A percentile compares a stretch with the other conserved stretches of the same genome.
phyloP scores from a whole-genome alignment of 2,888 invertebrate species.

The Choristoneura rosaceana region DNA sequence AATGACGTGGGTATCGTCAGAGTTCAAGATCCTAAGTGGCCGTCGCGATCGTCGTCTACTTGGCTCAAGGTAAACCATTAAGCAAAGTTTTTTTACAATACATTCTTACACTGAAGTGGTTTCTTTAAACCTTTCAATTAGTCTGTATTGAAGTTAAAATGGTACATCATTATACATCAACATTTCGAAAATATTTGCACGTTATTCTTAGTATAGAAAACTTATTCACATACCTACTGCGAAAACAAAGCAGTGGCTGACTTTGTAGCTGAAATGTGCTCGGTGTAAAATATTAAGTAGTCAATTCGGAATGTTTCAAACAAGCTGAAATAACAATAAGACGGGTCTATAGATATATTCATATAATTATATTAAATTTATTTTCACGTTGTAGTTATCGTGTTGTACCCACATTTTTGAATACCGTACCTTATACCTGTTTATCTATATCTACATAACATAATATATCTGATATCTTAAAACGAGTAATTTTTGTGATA shows the following conservation, averaged over 20 bases:
- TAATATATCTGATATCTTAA: too few species aligned
- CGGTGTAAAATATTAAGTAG: neutral
- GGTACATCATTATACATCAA: neutral
- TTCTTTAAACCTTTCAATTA: neutral
- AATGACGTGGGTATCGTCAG: constrained; percentile 87
- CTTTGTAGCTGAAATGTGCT: neutral
- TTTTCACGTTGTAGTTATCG: too few species aligned
- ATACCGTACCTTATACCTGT: too few species aligned
- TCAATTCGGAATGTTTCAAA: neutral
- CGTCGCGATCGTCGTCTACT: constrained; percentile 82
- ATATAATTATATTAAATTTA: too few species aligned
- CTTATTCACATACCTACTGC: constrained; percentile 1
- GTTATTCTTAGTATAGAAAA: neutral
- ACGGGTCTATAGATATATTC: too few species aligned
- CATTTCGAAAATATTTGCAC: neutral
- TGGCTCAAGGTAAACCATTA: constrained; percentile 85
- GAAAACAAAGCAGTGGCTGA: neutral
- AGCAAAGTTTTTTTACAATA: neutral
- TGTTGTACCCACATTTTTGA: too few species aligned
- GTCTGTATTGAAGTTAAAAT: constrained; percentile 1
- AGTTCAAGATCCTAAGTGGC: constrained; percentile 86
- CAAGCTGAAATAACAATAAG: too few species aligned
- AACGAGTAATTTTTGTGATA: too few species aligned
- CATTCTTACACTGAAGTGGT: neutral
- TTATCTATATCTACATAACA: too few species aligned